These are phyloP conservation scores for Diglossa cyanea DNA, from an alignment of 2,797 vertebrate genomes.

Conservation along the genomic window DNA sequence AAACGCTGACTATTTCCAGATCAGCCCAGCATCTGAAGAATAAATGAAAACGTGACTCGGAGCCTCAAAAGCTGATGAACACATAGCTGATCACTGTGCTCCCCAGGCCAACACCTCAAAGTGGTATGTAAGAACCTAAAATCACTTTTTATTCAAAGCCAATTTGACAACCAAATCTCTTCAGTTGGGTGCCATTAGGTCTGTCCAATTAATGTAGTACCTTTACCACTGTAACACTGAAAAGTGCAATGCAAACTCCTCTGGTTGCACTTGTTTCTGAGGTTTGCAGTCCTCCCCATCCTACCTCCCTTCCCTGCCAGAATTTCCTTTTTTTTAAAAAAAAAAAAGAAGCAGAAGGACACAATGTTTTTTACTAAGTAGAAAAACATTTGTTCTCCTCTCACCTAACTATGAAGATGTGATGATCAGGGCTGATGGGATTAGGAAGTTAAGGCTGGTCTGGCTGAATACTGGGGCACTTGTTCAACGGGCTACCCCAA, in stretches of 20 bases:
- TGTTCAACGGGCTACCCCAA: background rate
- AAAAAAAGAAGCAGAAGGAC: background rate
- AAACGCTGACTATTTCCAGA: background rate
- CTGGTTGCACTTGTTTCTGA: background rate
- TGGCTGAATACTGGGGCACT: background rate
- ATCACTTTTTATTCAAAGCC: background rate
- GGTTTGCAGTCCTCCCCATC: background rate
- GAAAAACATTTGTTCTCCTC: background rate
- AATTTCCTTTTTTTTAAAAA: background rate
- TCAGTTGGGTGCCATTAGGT: rapidly evolving
- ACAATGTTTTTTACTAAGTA: background rate
- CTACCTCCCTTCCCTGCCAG: background rate
- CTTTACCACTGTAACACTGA: background rate
- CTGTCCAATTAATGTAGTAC: background rate
- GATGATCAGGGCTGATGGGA: background rate
- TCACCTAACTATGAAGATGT: background rate
- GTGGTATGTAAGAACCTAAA: background rate
- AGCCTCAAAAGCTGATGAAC: background rate
- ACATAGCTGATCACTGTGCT: background rate
- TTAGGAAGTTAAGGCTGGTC: background rate
- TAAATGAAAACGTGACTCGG: background rate
- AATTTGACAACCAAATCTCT: background rate
- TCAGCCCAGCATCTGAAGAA: background rate
- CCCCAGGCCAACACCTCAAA: background rate
- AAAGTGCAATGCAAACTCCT: background rate